A percentile compares a stretch with the other conserved stretches of the same genome.
Conservation (phyloP, 2,113 vertebrate species). For the Melanotaenia duboulayi region DNA sequence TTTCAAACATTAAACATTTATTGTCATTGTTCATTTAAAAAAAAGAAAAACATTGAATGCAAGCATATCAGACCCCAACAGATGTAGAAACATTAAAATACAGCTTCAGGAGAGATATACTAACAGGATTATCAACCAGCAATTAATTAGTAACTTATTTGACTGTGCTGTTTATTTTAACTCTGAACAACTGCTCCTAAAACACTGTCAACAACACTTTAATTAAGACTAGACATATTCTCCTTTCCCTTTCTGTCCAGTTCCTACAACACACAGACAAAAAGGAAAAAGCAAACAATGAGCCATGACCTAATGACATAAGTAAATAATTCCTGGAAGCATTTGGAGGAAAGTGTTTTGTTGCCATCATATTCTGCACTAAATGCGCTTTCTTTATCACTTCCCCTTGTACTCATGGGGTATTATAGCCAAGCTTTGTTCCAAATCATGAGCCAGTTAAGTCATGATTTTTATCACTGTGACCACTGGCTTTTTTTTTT, state of each 20-base stretch:
- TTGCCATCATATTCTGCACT: constrained; percentile 86
- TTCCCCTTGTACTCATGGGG: constrained; percentile 88
- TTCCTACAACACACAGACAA: constrained; percentile 56
- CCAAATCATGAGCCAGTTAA: constrained; percentile 62
- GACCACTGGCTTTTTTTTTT: constrained; percentile 25
- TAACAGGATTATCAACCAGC: not conserved
- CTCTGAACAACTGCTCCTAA: not conserved
- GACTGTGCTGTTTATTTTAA: not conserved
- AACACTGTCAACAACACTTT: not conserved
- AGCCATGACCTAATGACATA: constrained; percentile 90
- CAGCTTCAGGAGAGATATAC: not conserved
- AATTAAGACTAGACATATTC: constrained; percentile 36
- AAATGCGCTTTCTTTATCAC: constrained; percentile 92
- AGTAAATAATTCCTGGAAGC: constrained; percentile 95
- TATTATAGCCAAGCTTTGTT: constrained; percentile 90
- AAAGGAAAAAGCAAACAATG: constrained; percentile 85
- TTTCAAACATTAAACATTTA: constrained; percentile 44
- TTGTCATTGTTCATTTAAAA: not conserved
- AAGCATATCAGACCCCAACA: not conserved
- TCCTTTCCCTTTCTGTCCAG: constrained; percentile 48
- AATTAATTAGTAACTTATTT: not conserved
- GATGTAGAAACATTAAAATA: not conserved
- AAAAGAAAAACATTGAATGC: not conserved
- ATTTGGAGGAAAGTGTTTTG: constrained; percentile 88
- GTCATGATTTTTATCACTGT: constrained; percentile 52